phyloP scores from a whole-genome alignment of 1,140 invertebrate species.

The Cydia amplana region DNA sequence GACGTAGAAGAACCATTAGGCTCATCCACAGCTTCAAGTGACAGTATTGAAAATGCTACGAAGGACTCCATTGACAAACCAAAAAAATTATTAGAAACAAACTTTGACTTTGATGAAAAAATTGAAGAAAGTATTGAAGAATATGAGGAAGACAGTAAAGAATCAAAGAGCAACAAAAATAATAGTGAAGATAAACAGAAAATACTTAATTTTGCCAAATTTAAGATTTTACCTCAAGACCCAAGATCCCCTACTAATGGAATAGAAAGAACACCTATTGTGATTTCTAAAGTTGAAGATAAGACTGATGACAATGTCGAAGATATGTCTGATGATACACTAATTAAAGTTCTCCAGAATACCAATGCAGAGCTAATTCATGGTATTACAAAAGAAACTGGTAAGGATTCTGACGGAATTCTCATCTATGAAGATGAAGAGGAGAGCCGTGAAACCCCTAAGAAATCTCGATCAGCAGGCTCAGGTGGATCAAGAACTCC shows the following conservation, averaged over 20 bases:
- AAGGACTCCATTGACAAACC: slow-evolving; percentile 45
- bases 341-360: slow-evolving; percentile 68
- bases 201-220: slow-evolving; percentile 53
- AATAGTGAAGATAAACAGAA: slow-evolving; percentile 42
- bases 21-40: slow-evolving; percentile 70
- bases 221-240: slow-evolving; percentile 65
- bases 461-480: slow-evolving; percentile 58
- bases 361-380: slow-evolving; percentile 58
- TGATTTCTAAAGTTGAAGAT: slow-evolving; percentile 57
- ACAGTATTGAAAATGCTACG: slow-evolving; percentile 63
- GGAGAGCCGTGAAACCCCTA: slow-evolving; percentile 55
- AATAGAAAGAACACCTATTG: slow-evolving; percentile 76
- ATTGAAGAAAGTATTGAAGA: slow-evolving; percentile 56
- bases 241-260: slow-evolving; percentile 74
- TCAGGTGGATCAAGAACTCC: slow-evolving; percentile 66
- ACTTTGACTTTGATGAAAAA: slow-evolving; percentile 75
- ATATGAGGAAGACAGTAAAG: slow-evolving; percentile 45
- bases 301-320: slow-evolving; percentile 62
- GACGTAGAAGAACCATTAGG: slow-evolving; percentile 62
- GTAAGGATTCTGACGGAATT: slow-evolving; percentile 60
- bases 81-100: slow-evolving; percentile 70
- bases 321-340: slow-evolving; percentile 71
- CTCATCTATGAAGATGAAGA: slow-evolving; percentile 73
- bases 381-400: slow-evolving; percentile 37
- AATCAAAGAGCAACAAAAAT: slow-evolving; percentile 20